Evolutionary conservation across 1,140 invertebrate species (phyloP).

Genomic region (Ectropis grisescens): DNA sequence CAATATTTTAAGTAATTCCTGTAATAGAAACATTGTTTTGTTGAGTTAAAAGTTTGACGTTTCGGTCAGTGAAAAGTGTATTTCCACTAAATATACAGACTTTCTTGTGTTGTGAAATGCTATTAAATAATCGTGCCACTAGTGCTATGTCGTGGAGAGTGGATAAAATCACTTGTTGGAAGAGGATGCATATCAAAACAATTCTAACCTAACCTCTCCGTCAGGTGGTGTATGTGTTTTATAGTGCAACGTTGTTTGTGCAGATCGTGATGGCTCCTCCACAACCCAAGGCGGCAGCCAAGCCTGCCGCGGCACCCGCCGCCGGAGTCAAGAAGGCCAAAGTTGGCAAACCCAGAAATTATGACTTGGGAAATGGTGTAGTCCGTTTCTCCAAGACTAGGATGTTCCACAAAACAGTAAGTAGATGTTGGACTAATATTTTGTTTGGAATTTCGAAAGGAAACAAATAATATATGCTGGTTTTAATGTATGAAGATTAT

Average conservation of each 20-base stretch:
- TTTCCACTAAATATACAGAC: no score
- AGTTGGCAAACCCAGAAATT: slow-evolving; percentile 74
- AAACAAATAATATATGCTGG: no score
- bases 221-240: slow-evolving; percentile 38
- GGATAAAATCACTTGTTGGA: slow-evolving; percentile 20
- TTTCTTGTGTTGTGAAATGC: no score
- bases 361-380: slow-evolving; percentile 81
- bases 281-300: slow-evolving; percentile 59
- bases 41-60: slow-evolving; percentile 33
- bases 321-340: slow-evolving; percentile 53
- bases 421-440: slow-evolving; percentile 3
- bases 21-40: slow-evolving; percentile 19
- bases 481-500: no score
- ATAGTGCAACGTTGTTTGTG: slow-evolving; percentile 38
- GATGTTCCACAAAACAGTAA: slow-evolving; percentile 83
- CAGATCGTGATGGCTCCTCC: slow-evolving; percentile 70
- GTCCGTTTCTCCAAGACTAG: slow-evolving; percentile 79
- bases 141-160: no score
- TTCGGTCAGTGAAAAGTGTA: no score
- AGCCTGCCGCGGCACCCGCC: slow-evolving; percentile 51
- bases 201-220: slow-evolving; percentile 28
- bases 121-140: no score
- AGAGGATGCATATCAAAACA: slow-evolving; percentile 5
- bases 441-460: no score
- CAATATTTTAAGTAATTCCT: slow-evolving; percentile 28